A percentile compares a stretch with the other conserved stretches of the same genome.
Evolutionary conservation across 2,113 vertebrate genomes (phyloP).

Genomic region (Morphnarchus princeps): DNA sequence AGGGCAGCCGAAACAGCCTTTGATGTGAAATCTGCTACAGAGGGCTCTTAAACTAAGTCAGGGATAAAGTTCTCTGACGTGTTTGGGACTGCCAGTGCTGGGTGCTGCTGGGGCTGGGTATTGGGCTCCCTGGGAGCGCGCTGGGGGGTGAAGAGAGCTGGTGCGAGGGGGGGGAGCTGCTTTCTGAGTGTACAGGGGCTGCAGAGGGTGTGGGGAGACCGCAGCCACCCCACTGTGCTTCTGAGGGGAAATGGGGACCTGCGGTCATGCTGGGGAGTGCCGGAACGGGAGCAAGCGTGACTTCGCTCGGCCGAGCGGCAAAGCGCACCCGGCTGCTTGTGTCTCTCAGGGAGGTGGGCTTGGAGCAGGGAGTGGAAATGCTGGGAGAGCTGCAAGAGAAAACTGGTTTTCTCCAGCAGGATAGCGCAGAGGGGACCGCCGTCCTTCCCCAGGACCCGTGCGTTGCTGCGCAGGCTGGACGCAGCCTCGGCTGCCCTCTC

Average conservation of each 20-base stretch:
- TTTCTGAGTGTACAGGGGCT: neutral
- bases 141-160: neutral
- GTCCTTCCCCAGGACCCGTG: neutral
- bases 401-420: neutral
- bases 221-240: accelerated
- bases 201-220: neutral
- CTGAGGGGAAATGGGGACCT: accelerated
- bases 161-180: neutral
- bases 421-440: accelerated
- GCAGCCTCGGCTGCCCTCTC: accelerated
- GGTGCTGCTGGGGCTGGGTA: neutral
- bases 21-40: neutral
- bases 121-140: accelerated
- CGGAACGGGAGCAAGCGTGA: neutral
- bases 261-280: neutral
- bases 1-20: neutral
- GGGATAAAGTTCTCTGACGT: neutral
- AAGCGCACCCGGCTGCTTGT: accelerated
- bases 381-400: neutral
- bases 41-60: neutral
- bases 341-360: neutral
- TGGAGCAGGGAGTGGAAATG: neutral
- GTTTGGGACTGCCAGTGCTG: neutral
- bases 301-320: accelerated
- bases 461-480: accelerated